Conservation (phyloP, 2,888 invertebrate species). For the Temnothorax rugatulus region DNA sequence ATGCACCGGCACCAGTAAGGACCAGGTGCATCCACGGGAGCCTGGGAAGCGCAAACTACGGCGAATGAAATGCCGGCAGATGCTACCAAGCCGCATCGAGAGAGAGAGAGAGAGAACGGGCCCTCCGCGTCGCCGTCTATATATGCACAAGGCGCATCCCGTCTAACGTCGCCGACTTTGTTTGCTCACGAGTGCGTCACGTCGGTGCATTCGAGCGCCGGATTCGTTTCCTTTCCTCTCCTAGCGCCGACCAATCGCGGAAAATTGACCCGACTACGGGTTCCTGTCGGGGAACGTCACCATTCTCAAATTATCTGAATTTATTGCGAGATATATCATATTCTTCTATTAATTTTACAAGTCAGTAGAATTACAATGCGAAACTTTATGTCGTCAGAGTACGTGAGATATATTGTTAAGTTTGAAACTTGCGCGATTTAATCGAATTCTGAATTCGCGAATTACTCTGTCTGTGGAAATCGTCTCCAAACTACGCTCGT, state of each 20-base stretch:
- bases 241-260: conserved; percentile 4
- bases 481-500: not conserved
- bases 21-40: conserved; percentile 85
- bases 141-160: conserved; percentile 71
- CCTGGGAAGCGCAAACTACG: conserved; percentile 85
- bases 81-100: conserved; percentile 72
- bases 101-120: conserved; percentile 44
- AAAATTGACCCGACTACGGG: conserved; percentile 16
- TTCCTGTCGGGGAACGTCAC: not conserved
- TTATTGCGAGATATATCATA: not conserved
- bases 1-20: conserved; percentile 76
- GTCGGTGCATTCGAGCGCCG: conserved; percentile 49
- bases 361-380: not conserved
- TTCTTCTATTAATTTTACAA: not conserved
- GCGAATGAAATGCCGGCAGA: conserved; percentile 74
- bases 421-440: not conserved
- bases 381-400: not conserved
- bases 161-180: conserved; percentile 70
- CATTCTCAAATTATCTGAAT: not conserved
- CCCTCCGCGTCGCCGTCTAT: conserved; percentile 70
- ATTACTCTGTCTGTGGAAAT: not conserved
- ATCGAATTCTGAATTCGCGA: not conserved
- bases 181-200: conserved; percentile 64
- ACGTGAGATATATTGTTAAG: not conserved
- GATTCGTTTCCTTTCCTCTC: conserved; percentile 38